A percentile compares a stretch with the other conserved stretches of the same genome.
Conservation (phyloP, 2,888 invertebrate species). For the Drosophila phalerata region DNA sequence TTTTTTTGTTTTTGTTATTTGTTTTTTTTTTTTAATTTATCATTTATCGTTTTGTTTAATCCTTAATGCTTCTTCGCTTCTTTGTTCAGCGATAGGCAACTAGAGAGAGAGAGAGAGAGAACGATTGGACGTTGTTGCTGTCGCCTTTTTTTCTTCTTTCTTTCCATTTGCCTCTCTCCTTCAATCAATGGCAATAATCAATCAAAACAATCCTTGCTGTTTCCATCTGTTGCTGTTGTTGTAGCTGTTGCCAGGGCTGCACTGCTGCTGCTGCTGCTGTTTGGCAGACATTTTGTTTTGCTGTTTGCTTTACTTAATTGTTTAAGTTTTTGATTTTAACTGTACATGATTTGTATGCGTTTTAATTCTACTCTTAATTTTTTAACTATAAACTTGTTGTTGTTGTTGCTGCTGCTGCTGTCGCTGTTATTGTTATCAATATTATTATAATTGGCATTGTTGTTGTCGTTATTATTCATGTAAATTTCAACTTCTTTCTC, state of each 20-base stretch:
- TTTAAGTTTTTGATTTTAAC: slow-evolving; percentile 61
- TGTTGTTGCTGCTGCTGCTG: slow-evolving; percentile 29
- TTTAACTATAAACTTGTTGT: slow-evolving; percentile 77
- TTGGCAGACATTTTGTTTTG: slow-evolving; percentile 8
- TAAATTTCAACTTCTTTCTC: slow-evolving; percentile 41
- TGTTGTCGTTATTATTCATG: slow-evolving; percentile 34
- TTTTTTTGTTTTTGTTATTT: slow-evolving; percentile 13
- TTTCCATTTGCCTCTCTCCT: slow-evolving; percentile 11
- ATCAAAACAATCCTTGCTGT: slow-evolving; percentile 29
- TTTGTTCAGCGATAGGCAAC: slow-evolving; percentile 13
- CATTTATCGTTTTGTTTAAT: slow-evolving; percentile 14
- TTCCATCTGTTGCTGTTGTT: slow-evolving; percentile 9
- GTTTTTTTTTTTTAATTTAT: slow-evolving; percentile 22
- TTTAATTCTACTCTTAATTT: slow-evolving; percentile 83
- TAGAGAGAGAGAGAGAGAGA: slow-evolving; percentile 5
- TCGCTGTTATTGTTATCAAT: slow-evolving; percentile 37
- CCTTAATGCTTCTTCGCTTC: slow-evolving; percentile 18
- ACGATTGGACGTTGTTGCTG: background rate
- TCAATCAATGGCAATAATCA: slow-evolving; percentile 43
- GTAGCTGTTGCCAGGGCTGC: slow-evolving; percentile 6
- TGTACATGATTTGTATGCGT: slow-evolving; percentile 84
- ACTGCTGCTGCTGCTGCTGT: slow-evolving; percentile 2
- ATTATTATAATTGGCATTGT: slow-evolving; percentile 30
- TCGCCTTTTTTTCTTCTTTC: slow-evolving; percentile 3
- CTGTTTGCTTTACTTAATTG: slow-evolving; percentile 27